These are phyloP conservation scores for Bufo gargarizans DNA, from an alignment of 2,113 vertebrate genomes.

Conservation along the genomic window DNA sequence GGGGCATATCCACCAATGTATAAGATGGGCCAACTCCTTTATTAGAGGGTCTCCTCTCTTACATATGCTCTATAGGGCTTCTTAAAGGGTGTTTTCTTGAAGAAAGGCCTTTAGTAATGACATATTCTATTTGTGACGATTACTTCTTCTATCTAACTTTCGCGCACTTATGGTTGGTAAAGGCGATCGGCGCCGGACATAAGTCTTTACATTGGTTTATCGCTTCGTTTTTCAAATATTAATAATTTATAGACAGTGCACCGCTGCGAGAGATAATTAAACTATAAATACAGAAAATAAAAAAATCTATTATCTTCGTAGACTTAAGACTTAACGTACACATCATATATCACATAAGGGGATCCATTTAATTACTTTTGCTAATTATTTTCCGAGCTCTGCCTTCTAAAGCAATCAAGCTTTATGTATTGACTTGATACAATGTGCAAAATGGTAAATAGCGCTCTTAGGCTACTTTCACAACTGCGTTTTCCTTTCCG, in stretches of 20 bases:
- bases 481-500: no score
- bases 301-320: not conserved
- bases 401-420: not conserved
- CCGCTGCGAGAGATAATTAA: not conserved
- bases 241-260: not conserved
- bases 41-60: no score
- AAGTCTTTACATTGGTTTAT: not conserved
- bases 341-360: not conserved
- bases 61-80: no score
- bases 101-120: no score
- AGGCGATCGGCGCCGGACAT: not conserved
- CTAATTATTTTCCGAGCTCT: not conserved
- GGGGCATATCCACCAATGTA: no score
- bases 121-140: no score
- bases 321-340: not conserved
- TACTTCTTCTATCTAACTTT: not conserved
- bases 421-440: not conserved
- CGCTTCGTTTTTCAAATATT: not conserved
- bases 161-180: not conserved
- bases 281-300: conserved; percentile 23
- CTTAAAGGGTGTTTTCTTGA: no score
- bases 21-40: no score
- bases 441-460: not conserved
- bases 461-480: not conserved
- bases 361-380: not conserved